These are phyloP conservation scores for Myotis planiceps DNA, from an alignment of 2,797 vertebrate genomes.

Conservation along the genomic window DNA sequence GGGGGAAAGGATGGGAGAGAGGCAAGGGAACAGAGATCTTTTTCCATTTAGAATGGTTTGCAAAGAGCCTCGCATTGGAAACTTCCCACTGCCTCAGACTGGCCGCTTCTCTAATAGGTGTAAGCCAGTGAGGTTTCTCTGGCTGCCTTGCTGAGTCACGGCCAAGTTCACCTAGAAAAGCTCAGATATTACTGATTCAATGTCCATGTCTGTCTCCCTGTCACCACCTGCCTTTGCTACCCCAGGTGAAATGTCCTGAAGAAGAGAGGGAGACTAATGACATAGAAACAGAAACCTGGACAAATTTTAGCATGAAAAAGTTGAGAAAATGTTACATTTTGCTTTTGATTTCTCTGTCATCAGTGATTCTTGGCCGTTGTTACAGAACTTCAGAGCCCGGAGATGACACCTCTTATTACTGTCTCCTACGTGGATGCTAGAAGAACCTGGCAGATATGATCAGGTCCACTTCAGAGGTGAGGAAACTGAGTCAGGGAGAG, in stretches of 20 bases:
- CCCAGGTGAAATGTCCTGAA: background rate
- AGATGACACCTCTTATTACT: background rate
- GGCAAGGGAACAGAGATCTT: too few relatives aligned
- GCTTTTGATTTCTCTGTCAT: background rate
- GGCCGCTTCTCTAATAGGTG: background rate
- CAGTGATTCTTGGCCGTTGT: background rate
- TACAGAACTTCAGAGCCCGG: background rate
- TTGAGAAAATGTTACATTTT: background rate
- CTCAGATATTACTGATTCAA: background rate
- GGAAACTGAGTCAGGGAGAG: background rate
- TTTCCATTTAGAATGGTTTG: background rate
- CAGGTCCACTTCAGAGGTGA: background rate
- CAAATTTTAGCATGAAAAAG: background rate
- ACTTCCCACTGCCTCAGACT: background rate
- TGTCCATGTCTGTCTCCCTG: background rate
- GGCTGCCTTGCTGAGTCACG: background rate
- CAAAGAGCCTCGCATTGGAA: background rate
- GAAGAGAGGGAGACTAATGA: background rate
- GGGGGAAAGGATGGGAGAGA: background rate
- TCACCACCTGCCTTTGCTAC: background rate
- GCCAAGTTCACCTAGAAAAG: background rate
- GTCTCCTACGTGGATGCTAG: accelerated
- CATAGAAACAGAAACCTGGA: background rate
- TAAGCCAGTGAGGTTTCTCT: background rate
- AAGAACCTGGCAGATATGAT: too few relatives aligned